Base-by-base conservation (phyloP, 2,888 invertebrate species). In the Dermolepida albohirtum region DNA sequence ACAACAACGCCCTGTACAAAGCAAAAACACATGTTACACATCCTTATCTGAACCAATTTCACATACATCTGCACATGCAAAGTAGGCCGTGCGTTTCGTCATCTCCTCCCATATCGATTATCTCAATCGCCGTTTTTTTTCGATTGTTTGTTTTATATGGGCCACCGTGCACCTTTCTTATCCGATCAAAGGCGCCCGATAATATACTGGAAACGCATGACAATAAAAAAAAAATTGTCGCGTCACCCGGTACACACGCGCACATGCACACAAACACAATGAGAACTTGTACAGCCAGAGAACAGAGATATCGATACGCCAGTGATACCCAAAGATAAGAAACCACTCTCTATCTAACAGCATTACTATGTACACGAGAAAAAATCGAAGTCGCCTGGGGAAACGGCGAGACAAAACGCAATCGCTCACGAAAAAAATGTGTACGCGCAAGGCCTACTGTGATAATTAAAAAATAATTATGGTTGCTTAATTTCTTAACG, bases 391-490 rank as follows among this genome's bases (percentile, higher is more conserved):
- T 29, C 4, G 29, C 29, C 51, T n/a, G 51, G 12, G 29, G 12
- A 51, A 51, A 51, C 51, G 51, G 1, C 6, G 12, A 51, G 12
- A 51, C 51, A 51, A 29, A 27, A 29, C 29, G 29, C 51, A 51
- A 51, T 51, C 51, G 51, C 29, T 12, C 12, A 51, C 27, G 34
- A 34, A 34, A 34, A 34, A 34, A 34, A 34, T 8, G 6, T 6
- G 27, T 29, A 29, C 29, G 51, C 29, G 51, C 51, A 51, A 51
- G 51, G 51, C 27, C 29, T 51, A 29, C 51, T 50, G 44, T 5
- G 51, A 12, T 29, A 51, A 51, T 51, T 51, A 51, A 51, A 51
- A 51, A 51, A 51, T 51, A 51, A 51, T 51, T 51, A 51, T 51
- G 27, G 29, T 51, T 51, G 51, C 51, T 51, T 51, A 51, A 51